These are phyloP conservation scores for Chelonus formosanus DNA, from an alignment of 2,888 invertebrate genomes.

Conservation along the genomic window DNA sequence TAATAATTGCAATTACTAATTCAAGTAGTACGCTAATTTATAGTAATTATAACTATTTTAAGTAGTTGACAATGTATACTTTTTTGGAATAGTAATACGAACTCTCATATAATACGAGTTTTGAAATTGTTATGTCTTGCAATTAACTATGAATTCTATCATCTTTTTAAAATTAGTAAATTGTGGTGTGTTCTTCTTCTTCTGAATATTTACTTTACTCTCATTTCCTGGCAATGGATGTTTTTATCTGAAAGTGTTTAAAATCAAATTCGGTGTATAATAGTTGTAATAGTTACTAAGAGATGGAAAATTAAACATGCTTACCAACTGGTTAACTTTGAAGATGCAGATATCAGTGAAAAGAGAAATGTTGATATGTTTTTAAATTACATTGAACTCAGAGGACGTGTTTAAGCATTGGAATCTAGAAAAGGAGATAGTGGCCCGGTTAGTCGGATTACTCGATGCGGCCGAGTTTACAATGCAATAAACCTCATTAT, in stretches of 20 bases:
- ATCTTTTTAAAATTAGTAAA: conserved; percentile 1
- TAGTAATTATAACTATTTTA: too few relatives aligned
- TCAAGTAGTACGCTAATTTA: too few relatives aligned
- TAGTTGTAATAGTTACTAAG: too few relatives aligned
- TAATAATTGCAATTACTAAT: too few relatives aligned
- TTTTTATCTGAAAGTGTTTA: neutral
- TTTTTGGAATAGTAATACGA: too few relatives aligned
- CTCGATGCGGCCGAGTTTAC: conserved; percentile 27
- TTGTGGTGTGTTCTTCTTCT: neutral
- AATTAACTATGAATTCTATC: conserved; percentile 5
- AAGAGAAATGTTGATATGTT: conserved; percentile 33
- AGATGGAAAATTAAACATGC: too few relatives aligned
- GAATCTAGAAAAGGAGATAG: conserved; percentile 44
- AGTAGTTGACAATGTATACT: too few relatives aligned
- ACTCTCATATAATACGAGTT: too few relatives aligned
- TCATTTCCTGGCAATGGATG: neutral
- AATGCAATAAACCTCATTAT: conserved; percentile 32
- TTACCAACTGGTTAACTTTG: too few relatives aligned
- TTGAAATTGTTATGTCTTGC: conserved; percentile 7
- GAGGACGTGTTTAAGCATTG: conserved; percentile 40
- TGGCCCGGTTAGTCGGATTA: conserved; percentile 35
- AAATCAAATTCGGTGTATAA: too few relatives aligned
- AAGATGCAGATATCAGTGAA: conserved; percentile 21
- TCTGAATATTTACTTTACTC: neutral
- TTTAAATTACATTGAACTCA: conserved; percentile 15